Evolutionary conservation across 2,888 invertebrate species (phyloP).

Genomic region (Synergus gifuensis): DNA sequence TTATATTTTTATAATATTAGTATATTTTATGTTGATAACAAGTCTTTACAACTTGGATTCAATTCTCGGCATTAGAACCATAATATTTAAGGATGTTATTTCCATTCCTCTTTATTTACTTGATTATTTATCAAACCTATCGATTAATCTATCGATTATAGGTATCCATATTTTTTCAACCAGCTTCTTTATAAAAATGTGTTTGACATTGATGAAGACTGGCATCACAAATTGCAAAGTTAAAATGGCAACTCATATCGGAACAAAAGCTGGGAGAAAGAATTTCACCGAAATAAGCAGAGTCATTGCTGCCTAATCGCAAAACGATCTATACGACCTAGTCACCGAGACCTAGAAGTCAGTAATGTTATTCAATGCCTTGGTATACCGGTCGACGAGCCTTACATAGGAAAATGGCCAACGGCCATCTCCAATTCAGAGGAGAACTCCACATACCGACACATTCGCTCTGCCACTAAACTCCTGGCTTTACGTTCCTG

Average conservation of each 20-base stretch:
- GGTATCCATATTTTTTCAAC: not conserved
- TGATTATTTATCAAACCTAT: no score
- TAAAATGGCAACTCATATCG: not conserved
- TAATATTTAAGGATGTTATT: no score
- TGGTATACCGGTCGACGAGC: conserved; percentile 30
- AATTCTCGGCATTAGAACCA: no score
- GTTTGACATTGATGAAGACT: not conserved
- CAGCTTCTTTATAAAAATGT: not conserved
- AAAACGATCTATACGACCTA: conserved; percentile 27
- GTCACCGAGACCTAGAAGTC: conserved; percentile 22
- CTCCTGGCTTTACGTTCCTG: conserved; percentile 15
- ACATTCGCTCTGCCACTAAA: conserved; percentile 32
- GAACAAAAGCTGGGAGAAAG: not conserved
- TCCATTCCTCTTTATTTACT: no score
- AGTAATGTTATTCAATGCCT: conserved; percentile 28
- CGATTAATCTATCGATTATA: no score
- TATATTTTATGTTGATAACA: no score
- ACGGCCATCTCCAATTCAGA: conserved; percentile 22
- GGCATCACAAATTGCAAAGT: not conserved
- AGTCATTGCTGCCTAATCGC: not conserved
- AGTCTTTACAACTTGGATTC: no score
- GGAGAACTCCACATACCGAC: conserved; percentile 37
- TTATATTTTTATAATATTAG: no score
- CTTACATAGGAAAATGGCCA: conserved; percentile 35
- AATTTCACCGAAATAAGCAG: not conserved